These are phyloP conservation scores for Cotesia vestalis DNA, from an alignment of 1,140 invertebrate species.

Conservation along the genomic window DNA sequence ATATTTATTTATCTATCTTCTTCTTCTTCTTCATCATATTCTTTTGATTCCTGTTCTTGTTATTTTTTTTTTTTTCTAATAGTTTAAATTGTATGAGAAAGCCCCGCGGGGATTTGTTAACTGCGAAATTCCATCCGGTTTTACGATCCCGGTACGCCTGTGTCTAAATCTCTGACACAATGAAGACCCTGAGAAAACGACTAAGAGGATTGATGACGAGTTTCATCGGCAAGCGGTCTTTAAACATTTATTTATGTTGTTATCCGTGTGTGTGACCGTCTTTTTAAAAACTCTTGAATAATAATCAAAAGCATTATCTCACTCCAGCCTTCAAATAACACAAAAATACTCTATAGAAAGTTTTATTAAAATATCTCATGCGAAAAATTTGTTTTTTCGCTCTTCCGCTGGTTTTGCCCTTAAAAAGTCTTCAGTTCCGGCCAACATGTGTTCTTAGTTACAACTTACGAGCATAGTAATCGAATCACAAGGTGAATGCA, in stretches of 20 bases:
- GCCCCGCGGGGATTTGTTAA: constrained; percentile 8
- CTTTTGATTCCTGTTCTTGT: background rate
- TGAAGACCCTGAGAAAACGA: constrained; percentile 17
- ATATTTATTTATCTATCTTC: background rate
- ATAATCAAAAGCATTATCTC: too few relatives aligned
- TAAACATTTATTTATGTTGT: background rate
- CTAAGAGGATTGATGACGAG: constrained; percentile 4
- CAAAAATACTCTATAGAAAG: too few relatives aligned
- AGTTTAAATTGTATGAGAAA: constrained; percentile 4
- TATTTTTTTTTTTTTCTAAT: constrained; percentile 18
- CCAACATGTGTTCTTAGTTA: constrained; percentile 23
- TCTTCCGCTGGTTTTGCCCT: constrained; percentile 8
- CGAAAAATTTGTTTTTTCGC: background rate
- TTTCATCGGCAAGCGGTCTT: constrained; percentile 11
- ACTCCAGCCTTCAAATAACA: too few relatives aligned
- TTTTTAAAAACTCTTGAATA: background rate
- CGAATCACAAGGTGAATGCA: constrained; percentile 32
- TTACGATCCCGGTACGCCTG: constrained; percentile 7
- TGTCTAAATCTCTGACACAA: constrained; percentile 20
- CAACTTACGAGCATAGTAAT: constrained; percentile 18
- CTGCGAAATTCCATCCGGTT: constrained; percentile 27
- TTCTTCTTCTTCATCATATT: background rate
- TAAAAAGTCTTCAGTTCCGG: constrained; percentile 30
- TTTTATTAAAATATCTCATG: too few relatives aligned
- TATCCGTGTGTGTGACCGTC: too few relatives aligned